Conservation (phyloP, 1,140 invertebrate species). For the Holcopasites calliopsidis region DNA sequence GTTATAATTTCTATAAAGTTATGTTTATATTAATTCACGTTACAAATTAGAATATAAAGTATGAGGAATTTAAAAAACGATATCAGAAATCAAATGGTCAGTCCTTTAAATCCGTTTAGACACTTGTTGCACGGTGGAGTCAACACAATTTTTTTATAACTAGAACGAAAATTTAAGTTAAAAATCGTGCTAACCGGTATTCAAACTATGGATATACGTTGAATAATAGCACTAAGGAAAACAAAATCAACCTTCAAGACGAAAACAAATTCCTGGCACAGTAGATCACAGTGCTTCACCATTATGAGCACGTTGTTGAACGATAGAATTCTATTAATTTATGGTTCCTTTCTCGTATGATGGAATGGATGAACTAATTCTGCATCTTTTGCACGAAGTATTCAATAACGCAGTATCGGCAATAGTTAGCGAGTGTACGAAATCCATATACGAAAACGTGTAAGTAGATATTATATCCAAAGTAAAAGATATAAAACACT, state of each 20-base stretch:
- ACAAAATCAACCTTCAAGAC: conserved; percentile 20
- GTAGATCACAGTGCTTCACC: background rate
- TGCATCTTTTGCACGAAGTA: background rate
- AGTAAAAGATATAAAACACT: too few relatives aligned
- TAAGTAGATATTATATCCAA: background rate
- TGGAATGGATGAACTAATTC: background rate
- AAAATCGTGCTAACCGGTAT: background rate
- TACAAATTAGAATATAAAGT: too few relatives aligned
- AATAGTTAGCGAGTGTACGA: background rate
- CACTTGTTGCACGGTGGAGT: too few relatives aligned
- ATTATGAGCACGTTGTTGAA: background rate
- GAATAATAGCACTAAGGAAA: background rate
- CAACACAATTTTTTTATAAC: too few relatives aligned
- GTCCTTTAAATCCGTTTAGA: too few relatives aligned
- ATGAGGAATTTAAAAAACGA: too few relatives aligned
- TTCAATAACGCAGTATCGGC: accelerated
- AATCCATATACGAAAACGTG: background rate
- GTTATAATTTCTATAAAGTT: too few relatives aligned
- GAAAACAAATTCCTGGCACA: background rate
- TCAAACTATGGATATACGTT: background rate
- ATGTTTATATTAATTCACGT: too few relatives aligned
- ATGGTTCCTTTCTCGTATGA: background rate
- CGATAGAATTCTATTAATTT: background rate
- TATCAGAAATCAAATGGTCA: too few relatives aligned
- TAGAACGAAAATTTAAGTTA: background rate